phyloP scores from a whole-genome alignment of 2,888 invertebrate genomes.

The Priocnemis perturbator region DNA sequence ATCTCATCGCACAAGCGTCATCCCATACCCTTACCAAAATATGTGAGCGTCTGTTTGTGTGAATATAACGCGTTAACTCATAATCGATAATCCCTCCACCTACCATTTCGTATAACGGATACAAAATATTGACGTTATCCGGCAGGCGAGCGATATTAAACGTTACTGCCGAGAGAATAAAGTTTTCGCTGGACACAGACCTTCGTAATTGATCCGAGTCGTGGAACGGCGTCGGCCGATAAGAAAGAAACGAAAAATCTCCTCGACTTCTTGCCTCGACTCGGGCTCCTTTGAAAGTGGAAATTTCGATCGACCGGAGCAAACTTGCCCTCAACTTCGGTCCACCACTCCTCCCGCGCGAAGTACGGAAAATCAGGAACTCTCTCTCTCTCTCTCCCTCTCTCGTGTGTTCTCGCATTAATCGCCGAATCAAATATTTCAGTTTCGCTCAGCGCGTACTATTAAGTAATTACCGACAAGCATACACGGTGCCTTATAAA shows the following conservation, averaged over 20 bases:
- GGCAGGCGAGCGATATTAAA: slow-evolving; percentile 36
- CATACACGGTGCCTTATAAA: no score
- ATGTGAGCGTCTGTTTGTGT: background rate
- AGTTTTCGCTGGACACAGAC: slow-evolving; percentile 23
- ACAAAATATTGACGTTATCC: slow-evolving; percentile 42
- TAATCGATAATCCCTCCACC: slow-evolving; percentile 44
- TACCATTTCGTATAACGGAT: slow-evolving; percentile 23
- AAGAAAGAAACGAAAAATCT: background rate
- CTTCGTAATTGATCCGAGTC: slow-evolving; percentile 15
- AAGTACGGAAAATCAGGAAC: no score
- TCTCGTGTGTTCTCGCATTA: no score
- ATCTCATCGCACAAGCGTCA: background rate
- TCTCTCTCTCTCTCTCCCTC: no score
- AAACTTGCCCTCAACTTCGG: no score
- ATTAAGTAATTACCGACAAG: no score
- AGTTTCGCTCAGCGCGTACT: no score
- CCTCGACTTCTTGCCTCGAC: no score
- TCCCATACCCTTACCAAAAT: background rate
- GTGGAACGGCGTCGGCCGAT: background rate
- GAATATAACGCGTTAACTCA: slow-evolving; percentile 43
- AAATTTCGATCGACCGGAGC: no score
- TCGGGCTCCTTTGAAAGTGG: no score
- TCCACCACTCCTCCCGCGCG: no score
- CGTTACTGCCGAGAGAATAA: slow-evolving; percentile 20
- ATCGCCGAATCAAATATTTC: no score